Evolutionary conservation across 2,888 invertebrate genomes (phyloP).

Genomic region (Blastobasis adustella): DNA sequence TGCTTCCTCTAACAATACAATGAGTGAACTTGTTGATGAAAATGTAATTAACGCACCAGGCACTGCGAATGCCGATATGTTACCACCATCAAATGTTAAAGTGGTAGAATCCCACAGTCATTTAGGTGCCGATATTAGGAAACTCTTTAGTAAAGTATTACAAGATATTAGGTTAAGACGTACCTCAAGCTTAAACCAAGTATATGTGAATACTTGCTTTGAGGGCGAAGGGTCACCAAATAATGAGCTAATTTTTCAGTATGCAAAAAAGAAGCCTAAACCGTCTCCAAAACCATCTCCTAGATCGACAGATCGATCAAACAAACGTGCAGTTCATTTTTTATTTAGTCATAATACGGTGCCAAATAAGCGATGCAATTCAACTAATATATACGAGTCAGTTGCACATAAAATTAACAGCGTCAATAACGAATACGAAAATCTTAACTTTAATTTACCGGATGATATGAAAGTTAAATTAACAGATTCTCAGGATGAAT

Average conservation of each 20-base stretch:
- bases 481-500: conserved; percentile 3
- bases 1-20: conserved; percentile 2
- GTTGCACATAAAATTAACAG: background rate
- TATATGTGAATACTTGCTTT: too few relatives aligned
- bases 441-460: conserved; percentile 22
- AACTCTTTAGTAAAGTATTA: too few relatives aligned
- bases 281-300: conserved; percentile 24
- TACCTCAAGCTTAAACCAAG: too few relatives aligned
- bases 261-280: conserved; percentile 26
- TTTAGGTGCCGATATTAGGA: too few relatives aligned
- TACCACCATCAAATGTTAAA: background rate
- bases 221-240: too few relatives aligned
- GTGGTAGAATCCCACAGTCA: too few relatives aligned
- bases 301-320: background rate
- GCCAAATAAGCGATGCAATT: too few relatives aligned
- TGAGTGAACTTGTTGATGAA: background rate
- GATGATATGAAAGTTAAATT: conserved; percentile 34
- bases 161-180: too few relatives aligned
- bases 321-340: too few relatives aligned
- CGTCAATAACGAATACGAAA: background rate
- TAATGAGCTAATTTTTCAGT: too few relatives aligned
- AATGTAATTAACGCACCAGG: background rate
- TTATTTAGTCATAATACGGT: too few relatives aligned
- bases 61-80: background rate
- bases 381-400: background rate